Evolutionary conservation across 2,888 invertebrate genomes (phyloP), one percentile per base, ranked within the genome.

Genomic region (Thymelicus lineola): DNA sequence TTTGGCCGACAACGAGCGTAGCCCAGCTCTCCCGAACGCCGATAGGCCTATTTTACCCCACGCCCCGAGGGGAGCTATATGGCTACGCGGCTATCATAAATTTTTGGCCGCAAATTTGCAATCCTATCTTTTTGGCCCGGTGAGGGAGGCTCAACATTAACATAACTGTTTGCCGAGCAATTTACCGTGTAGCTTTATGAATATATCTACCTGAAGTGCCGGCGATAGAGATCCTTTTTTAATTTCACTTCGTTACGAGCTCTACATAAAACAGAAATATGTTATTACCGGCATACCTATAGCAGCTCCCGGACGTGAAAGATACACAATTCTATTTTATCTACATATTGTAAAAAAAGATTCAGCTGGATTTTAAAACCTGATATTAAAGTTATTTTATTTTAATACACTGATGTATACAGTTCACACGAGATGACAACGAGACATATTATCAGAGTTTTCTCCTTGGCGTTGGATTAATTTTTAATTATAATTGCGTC

Each of bases 41-140:
- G 86, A 90, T 90, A 87, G 89, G 87, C 91, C 91, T 88, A 90
- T 91, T 93, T 86, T 82, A 83, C 85, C 89, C 86, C 84, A 81
- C 80, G 74, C 84, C 83, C 86, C 84, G 81, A 85, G 86, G 89
- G 89, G 87, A 86, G 85, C 82, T 85, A 83, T 86, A 89, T 82
- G 85, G 87, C 82, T 83, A 86, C 80, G 77, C 72, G 79, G 80
- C 78, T 79, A 80, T 89, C 93, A 89, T 94, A 93, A 94, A 94
- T 92, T 93, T 90, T 89, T 89, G 86, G 88, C 90, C 88, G 87
- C 91, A 91, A 93, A 94, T 93, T 94, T 93, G 94, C 92, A 94
- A 94, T 93, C 90, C 88, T 91, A 90, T 93, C 90, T 92, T 87
- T 86, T 87, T 80, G 83, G 86, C 85, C 86, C 86, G 85, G 86